Percentiles rank a stretch among this genome's conserved stretches.
These are phyloP conservation scores for Thalassarche chlororhynchos DNA, from an alignment of 2,113 vertebrate species.

Conservation along the genomic window DNA sequence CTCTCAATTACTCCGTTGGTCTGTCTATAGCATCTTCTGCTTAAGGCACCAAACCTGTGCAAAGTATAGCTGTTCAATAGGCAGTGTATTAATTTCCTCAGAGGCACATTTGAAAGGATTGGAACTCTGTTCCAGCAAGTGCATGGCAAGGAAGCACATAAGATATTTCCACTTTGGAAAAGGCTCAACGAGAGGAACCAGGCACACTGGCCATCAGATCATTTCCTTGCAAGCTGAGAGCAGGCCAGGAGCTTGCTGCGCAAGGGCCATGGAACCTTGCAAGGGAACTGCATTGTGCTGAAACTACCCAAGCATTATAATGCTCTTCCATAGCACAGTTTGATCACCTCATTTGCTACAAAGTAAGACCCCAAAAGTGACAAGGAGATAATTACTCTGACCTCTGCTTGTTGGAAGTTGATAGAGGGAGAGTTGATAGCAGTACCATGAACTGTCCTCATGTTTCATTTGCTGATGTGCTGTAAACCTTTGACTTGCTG, in stretches of 20 bases:
- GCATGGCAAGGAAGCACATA: not conserved
- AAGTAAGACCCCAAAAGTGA: not conserved
- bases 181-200: not conserved
- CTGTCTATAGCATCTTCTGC: not conserved
- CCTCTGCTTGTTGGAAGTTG: not conserved
- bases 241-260: not conserved
- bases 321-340: not conserved
- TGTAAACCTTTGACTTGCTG: conserved; percentile 30
- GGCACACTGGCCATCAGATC: not conserved
- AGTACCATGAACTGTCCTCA: not conserved
- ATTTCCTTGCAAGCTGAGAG: not conserved
- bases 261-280: not conserved
- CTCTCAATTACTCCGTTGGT: not conserved
- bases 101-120: not conserved
- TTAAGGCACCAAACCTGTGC: not conserved
- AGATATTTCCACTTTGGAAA: not conserved
- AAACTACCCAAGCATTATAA: not conserved
- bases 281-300: not conserved
- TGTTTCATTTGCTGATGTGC: not conserved
- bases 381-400: not conserved
- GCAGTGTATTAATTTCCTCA: not conserved
- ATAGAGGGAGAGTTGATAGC: not conserved
- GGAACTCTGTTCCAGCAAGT: not conserved
- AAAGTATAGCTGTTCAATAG: not conserved
- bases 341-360: not conserved